Evolutionary conservation across 2,797 vertebrate genomes (phyloP), one percentile per base, ranked within the genome.

Genomic region (Propithecus perrieri): DNA sequence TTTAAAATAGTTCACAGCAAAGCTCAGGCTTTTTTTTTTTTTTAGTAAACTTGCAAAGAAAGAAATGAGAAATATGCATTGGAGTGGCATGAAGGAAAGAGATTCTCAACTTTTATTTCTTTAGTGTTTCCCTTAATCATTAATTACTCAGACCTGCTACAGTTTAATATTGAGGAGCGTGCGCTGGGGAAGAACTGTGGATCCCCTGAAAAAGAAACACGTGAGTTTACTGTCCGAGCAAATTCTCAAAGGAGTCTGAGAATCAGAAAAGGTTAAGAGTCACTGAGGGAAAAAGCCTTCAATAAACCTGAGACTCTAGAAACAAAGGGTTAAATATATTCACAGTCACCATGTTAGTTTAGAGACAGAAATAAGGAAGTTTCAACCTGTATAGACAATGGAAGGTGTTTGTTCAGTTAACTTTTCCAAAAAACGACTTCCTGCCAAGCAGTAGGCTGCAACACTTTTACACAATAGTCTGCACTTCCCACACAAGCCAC

Each of bases 401-500:
- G 89, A 97, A 97, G 93, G 94, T 97, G 91, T 97, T 98, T 97
- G 91, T 94, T 95, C 28, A 1, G 74, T 76, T 93, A 92, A 87
- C 80, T 97, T 97, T 96, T 94, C 95, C 87, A 59, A 92, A 93
- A 96, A 97, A 91, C 0, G 22, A 97, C 84, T 98, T 98, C 97
- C 98, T 98, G 89, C 78, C 86, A 88, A 79, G 96, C 96, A 72
- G 91, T 74, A 79, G 84, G 91, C 94, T 89, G 83, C 43, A 84
- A 80, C 95, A 57, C 91, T 93, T 80, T n/a, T 30, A 94, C 89
- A 97, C 97, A 97, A 97, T 94, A 46, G 95, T 71, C 83, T n/a
- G 4, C 71, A 92, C 91, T 98, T 97, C 96, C 96, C 89, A 96
- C 95, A 85, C 93, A 91, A 95, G 94, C 67, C 48, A 30, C 86